Evolutionary conservation across 2,797 vertebrate genomes (phyloP).

Genomic region (Microcaecilia unicolor): DNA sequence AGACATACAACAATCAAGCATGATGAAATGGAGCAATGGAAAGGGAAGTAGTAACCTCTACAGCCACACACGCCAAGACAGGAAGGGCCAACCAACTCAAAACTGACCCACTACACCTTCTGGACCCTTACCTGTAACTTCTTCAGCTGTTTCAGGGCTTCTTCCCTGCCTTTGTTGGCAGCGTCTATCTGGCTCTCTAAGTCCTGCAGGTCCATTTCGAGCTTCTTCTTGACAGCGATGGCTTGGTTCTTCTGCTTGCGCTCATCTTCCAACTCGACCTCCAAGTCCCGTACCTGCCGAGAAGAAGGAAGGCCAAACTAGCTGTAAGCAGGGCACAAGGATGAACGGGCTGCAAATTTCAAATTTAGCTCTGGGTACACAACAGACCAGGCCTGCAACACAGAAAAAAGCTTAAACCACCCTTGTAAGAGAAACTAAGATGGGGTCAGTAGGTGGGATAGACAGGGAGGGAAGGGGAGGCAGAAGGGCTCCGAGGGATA

Average conservation of each 20-base stretch:
- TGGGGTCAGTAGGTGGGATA: no score
- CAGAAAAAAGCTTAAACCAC: no score
- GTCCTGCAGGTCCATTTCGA: conserved; percentile 79
- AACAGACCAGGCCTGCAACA: not conserved
- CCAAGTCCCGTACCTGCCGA: conserved; percentile 70
- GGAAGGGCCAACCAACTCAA: no score
- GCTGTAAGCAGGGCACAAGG: not conserved
- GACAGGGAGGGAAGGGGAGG: no score
- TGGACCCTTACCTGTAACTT: conserved; percentile 55
- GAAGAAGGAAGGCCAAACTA: rapidly evolving
- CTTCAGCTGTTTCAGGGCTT: conserved; percentile 70
- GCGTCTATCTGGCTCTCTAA: conserved; percentile 62
- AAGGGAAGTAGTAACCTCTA: no score
- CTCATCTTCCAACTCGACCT: conserved; percentile 79
- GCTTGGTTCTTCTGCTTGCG: conserved; percentile 73
- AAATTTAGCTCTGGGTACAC: no score
- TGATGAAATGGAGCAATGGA: no score
- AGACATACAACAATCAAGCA: no score
- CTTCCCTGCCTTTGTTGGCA: conserved; percentile 67
- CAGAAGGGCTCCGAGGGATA: no score
- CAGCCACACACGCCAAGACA: no score
- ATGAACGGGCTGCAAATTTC: not conserved
- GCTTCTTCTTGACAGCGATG: conserved; percentile 66
- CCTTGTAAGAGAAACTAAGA: no score
- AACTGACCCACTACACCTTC: no score